Base-by-base conservation (phyloP, 1,140 invertebrate genomes). In the Scaptomyza montana region DNA sequence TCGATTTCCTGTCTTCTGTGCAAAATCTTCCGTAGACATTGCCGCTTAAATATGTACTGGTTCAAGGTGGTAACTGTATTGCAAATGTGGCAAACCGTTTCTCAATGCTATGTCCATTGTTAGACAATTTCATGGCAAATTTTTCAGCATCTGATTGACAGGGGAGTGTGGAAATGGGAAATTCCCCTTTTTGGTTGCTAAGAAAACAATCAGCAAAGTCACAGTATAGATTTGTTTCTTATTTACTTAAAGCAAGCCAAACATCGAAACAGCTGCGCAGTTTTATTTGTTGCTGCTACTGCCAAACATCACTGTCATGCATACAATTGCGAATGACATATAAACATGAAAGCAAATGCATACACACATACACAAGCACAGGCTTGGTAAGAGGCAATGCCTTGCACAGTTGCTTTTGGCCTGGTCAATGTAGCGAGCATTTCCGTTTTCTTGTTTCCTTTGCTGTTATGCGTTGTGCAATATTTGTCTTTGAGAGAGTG, bases 321-420 rank as follows among this genome's bases (percentile, higher is more conserved):
- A 87, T 87, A 87, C 84, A 87, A 89, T 87, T 89, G 73, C 71
- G 79, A 77, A 78, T 81, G 84, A 89, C 82, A 89, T 76, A 87
- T 89, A 84, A 77, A 70, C 56, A 43, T 10, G 49, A 80, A 36
- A 36, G 0, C 84, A 78, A 16, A 16, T 82, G 84, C 70, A 77
- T 8, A 64, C 43, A 47, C 33, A 50, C 13, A 55, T 36, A 8
- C 33, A 46, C 62, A 55, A 0, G n/a, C 21, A 45, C n/a, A 28
- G 30, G 21, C 33, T n/a, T 43, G 59, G 49, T 62, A 16, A 50
- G n/a, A 28, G 16, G 56, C 41, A 62, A 56, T 65, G 59, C 49
- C 67, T 57, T 63, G 8, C 56, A 47, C 47, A 55, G 43, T 39
- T 45, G 28, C 56, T 28, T 5, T 36, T 53, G 49, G 62, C 57